Conservation (phyloP, 2,797 vertebrate genomes). For the Hippopotamyrus pictus region DNA sequence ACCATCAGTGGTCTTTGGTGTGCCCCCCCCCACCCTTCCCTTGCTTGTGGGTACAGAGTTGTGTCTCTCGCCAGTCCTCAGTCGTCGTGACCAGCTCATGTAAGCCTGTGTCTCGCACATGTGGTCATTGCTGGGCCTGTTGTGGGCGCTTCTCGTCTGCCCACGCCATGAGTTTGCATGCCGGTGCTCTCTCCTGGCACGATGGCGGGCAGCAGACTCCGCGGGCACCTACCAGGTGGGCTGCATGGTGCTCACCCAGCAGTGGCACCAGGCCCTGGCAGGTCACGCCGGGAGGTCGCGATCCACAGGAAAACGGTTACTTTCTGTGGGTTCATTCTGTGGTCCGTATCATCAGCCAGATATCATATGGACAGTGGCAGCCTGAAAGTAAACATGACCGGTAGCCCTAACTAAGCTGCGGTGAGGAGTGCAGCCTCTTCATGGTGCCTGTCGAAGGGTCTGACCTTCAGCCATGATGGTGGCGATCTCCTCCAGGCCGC, state of each 20-base stretch:
- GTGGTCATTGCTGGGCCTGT: not conserved
- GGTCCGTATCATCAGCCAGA: not conserved
- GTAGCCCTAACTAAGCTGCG: constrained; percentile 14
- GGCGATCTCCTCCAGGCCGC: not conserved
- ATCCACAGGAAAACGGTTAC: not conserved
- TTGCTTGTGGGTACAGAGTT: not conserved
- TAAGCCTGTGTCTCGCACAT: not conserved
- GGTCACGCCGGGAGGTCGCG: not conserved
- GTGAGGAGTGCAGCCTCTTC: constrained; percentile 31
- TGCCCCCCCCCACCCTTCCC: not conserved
- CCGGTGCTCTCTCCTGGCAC: not conserved
- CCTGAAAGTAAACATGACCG: not conserved
- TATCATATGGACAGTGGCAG: not conserved
- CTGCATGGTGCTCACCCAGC: not conserved
- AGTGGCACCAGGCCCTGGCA: not conserved
- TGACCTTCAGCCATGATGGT: constrained; percentile 27
- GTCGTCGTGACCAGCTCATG: not conserved
- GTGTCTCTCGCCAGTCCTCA: too few relatives aligned
- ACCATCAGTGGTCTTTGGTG: not conserved
- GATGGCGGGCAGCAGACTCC: not conserved
- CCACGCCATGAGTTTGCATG: not conserved
- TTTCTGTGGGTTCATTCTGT: not conserved
- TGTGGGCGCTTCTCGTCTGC: not conserved
- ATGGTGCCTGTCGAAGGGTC: constrained; percentile 25
- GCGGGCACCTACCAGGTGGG: not conserved